Conservation (phyloP, 2,113 vertebrate species). For the Salvelinus alpinus region DNA sequence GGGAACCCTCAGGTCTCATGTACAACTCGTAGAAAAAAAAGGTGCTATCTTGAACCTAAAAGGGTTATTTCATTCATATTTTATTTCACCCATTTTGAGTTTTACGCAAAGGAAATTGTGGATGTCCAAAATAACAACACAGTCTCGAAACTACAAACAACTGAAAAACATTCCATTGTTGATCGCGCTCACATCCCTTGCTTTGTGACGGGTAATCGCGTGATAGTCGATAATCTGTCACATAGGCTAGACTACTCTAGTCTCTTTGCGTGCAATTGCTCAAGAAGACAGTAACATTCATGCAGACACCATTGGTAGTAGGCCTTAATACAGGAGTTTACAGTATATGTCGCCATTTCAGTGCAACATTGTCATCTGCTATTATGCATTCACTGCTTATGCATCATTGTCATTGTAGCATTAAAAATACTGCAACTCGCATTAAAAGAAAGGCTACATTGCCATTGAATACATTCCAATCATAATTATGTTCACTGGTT, state of each 20-base stretch:
- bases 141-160: slow-evolving; percentile 52
- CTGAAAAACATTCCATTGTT: slow-evolving; percentile 29
- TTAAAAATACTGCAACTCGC: background rate
- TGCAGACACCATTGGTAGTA: background rate
- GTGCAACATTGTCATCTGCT: slow-evolving; percentile 46
- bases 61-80: no score
- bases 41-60: no score
- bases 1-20: slow-evolving; percentile 41
- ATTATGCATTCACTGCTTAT: slow-evolving; percentile 31
- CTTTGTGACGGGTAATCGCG: slow-evolving; percentile 70
- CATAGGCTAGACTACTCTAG: slow-evolving; percentile 31
- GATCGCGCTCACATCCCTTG: slow-evolving; percentile 53
- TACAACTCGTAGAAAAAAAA: background rate
- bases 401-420: slow-evolving; percentile 22
- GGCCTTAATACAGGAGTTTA: background rate
- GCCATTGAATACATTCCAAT: slow-evolving; percentile 15
- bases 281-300: slow-evolving; percentile 46
- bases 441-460: background rate
- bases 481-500: slow-evolving; percentile 47
- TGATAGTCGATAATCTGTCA: slow-evolving; percentile 64
- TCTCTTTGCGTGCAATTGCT: slow-evolving; percentile 55
- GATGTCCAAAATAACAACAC: slow-evolving; percentile 39
- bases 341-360: background rate
- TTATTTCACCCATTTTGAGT: slow-evolving; percentile 22
- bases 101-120: slow-evolving; percentile 36